Conservation (phyloP, 2,113 vertebrate species). For the Ursus arctos region DNA sequence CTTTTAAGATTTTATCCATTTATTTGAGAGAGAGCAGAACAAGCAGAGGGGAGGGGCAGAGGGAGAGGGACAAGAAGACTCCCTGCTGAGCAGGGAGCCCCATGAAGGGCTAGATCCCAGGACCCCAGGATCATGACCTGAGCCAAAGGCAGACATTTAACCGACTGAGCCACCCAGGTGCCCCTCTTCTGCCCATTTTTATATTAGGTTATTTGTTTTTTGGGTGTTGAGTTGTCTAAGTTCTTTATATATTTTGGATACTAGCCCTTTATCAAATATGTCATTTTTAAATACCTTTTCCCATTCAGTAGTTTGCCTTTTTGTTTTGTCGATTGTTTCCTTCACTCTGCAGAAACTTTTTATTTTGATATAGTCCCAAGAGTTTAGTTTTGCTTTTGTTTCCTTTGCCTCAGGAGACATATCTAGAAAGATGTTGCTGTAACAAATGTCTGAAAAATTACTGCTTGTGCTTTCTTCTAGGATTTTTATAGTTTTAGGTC, state of each 20-base stretch:
- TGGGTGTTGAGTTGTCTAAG: background rate
- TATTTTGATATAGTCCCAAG: background rate
- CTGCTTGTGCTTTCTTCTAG: background rate
- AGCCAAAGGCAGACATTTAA: too few relatives aligned
- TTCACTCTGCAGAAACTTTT: background rate
- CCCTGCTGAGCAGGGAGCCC: too few relatives aligned
- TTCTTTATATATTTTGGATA: background rate
- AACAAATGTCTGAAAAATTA: background rate
- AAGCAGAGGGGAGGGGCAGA: too few relatives aligned
- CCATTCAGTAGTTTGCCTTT: background rate
- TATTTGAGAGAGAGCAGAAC: too few relatives aligned
- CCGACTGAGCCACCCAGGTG: too few relatives aligned
- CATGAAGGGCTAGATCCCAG: too few relatives aligned
- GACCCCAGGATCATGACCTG: too few relatives aligned
- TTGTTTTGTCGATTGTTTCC: background rate
- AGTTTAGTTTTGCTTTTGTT: background rate
- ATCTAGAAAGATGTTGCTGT: background rate
- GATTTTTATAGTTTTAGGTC: background rate
- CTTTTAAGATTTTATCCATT: too few relatives aligned
- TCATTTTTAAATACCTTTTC: background rate
- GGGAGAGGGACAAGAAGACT: too few relatives aligned
- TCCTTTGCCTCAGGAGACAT: background rate
- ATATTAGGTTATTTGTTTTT: background rate
- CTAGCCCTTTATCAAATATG: background rate
- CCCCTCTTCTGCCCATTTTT: background rate